Base-by-base conservation (phyloP, 2,113 vertebrate species). In the Scytalopus superciliaris region DNA sequence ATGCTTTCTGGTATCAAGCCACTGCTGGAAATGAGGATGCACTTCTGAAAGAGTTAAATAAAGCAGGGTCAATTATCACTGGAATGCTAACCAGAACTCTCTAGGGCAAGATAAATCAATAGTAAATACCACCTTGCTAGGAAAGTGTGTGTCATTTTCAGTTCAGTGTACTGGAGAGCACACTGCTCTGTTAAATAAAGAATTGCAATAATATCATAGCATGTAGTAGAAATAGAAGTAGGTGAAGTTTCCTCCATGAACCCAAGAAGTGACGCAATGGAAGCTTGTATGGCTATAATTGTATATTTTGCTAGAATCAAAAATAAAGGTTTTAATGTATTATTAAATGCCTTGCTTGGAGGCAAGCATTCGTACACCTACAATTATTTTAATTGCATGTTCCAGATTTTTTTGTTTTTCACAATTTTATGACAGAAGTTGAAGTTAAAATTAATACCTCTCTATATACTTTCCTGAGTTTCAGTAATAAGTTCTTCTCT, bases 381-480 rank as follows among this genome's bases (percentile, higher is more conserved):
- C 98, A 98, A 98, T 98, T 96, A 97, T 94, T 97, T 98, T 99
- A 99, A 99, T 98, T 98, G 98, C 98, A 98, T 97, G 98, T 98
- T 98, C 97, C 97, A 98, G 97, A 97, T 98, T 98, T 98, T 97
- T 98, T 96, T 96, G 95, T 90, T 96, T 95, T 96, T 89, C 90
- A 90, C 68, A 95, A 95, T 90, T 95, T 94, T 90, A 88, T 94
- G 96, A 87, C 95, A 95, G 97, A 94, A 97, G 94, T 50, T 95
- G 93, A 92, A 95, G 92, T 82, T 91, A 90, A 97, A 96, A 97
- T 96, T 93, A 97, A 92, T 90, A 96, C 92, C 75, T 96, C 64
- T 6, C 84, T 68, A 89, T 83, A 77, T 33, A 83, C 89, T 90
- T 97, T 57, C 82, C 84, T 55, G 84, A 81, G 79, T 85, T 90